Conservation (phyloP, 2,797 vertebrate species). For the Dendrocincla fuliginosa region DNA sequence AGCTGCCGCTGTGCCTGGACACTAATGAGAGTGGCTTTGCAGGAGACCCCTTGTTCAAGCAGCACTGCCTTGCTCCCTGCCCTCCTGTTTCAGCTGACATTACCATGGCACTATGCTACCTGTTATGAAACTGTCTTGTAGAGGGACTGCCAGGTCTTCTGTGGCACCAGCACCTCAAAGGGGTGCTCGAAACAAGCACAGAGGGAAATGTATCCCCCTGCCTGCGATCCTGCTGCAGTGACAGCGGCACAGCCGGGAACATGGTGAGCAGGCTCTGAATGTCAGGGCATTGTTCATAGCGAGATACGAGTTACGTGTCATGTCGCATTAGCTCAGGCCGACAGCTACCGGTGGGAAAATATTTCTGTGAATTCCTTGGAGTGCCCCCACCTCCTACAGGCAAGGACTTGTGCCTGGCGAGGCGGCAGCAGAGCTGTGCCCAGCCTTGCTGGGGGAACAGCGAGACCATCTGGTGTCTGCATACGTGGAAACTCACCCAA, state of each 20-base stretch:
- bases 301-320: constrained; percentile 31
- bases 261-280: constrained; percentile 37
- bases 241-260: not conserved
- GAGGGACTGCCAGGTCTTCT: not conserved
- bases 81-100: not conserved
- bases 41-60: not conserved
- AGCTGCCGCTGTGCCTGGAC: fast-evolving
- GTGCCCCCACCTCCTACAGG: constrained; percentile 37
- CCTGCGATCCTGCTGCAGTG: not conserved
- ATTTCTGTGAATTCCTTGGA: not conserved
- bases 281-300: constrained; percentile 9
- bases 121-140: not conserved
- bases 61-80: not conserved
- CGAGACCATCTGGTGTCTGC: not conserved
- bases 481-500: fast-evolving
- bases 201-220: not conserved
- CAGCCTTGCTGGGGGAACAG: not conserved
- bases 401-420: not conserved
- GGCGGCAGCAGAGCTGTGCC: not conserved
- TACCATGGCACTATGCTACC: not conserved
- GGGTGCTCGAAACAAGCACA: not conserved
- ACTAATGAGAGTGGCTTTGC: not conserved
- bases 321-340: constrained; percentile 53
- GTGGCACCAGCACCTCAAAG: not conserved
- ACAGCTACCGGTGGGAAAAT: constrained; percentile 52